A percentile compares a stretch with the other conserved stretches of the same genome.
Evolutionary conservation across 2,113 vertebrate species (phyloP).

Genomic region (Lamprotornis superbus): DNA sequence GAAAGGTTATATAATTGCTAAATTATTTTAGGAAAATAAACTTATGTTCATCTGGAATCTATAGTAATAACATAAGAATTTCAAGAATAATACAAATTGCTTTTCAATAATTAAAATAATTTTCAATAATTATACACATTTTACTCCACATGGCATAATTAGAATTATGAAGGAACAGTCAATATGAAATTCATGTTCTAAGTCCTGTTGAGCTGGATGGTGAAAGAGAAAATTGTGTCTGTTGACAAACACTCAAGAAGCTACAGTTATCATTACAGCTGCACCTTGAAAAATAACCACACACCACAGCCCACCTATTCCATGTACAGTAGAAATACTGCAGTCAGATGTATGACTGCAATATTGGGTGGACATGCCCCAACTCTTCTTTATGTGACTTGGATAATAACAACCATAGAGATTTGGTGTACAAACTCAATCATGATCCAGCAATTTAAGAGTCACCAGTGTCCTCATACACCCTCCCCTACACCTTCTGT

Average conservation of each 20-base stretch:
- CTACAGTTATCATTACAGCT: neutral
- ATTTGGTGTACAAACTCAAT: neutral
- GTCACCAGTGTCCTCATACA: neutral
- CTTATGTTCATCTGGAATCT: neutral
- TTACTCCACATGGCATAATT: neutral
- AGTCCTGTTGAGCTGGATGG: neutral
- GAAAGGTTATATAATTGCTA: neutral
- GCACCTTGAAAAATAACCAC: neutral
- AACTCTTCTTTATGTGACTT: neutral
- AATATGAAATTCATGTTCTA: neutral
- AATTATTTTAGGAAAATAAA: constrained; percentile 13
- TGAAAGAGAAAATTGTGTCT: neutral
- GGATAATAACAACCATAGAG: neutral
- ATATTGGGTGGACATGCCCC: neutral
- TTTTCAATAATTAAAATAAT: neutral
- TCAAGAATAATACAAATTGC: neutral
- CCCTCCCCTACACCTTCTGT: neutral
- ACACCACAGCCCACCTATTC: neutral
- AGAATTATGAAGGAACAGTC: neutral
- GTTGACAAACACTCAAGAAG: neutral
- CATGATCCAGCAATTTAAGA: neutral
- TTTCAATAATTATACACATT: neutral
- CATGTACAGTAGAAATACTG: neutral
- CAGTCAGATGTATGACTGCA: neutral
- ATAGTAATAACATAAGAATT: neutral